These are phyloP conservation scores for Brenthis hecate DNA, from an alignment of 2,888 invertebrate species.

Conservation along the genomic window DNA sequence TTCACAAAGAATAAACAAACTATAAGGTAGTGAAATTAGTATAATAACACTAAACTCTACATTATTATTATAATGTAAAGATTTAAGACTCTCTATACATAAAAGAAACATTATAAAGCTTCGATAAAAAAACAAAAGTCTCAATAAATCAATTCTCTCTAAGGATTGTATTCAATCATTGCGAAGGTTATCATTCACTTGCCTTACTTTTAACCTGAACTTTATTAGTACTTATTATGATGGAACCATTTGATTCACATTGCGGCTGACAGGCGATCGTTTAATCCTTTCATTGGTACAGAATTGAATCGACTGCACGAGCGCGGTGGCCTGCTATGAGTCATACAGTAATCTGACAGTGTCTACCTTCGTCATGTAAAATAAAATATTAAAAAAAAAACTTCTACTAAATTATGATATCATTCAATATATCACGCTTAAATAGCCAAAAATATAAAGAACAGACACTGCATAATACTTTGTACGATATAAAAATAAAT, in stretches of 20 bases:
- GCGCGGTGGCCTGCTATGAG: slow-evolving; percentile 58
- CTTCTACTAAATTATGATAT: neutral
- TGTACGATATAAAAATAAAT: too few species aligned
- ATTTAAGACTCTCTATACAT: too few species aligned
- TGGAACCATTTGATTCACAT: slow-evolving; percentile 70
- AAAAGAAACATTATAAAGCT: too few species aligned
- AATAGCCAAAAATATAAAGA: too few species aligned
- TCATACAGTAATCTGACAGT: slow-evolving; percentile 43
- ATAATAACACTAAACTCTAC: too few species aligned
- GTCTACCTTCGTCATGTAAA: slow-evolving; percentile 33
- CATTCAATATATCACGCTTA: neutral
- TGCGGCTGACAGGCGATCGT: slow-evolving; percentile 61
- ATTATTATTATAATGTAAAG: too few species aligned
- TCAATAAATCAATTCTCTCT: slow-evolving; percentile 15
- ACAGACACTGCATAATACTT: too few species aligned
- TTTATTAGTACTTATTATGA: slow-evolving; percentile 49
- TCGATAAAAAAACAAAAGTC: too few species aligned
- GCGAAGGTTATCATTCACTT: slow-evolving; percentile 32
- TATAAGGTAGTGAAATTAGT: too few species aligned
- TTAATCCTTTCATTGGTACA: slow-evolving; percentile 66
- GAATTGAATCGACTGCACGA: slow-evolving; percentile 49
- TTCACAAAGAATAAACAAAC: too few species aligned
- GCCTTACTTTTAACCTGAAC: slow-evolving; percentile 35
- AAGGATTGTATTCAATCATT: slow-evolving; percentile 32
- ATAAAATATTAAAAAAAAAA: slow-evolving; percentile 9